Percentiles rank a stretch among this genome's conserved stretches.
Conservation (phyloP, 1,140 invertebrate species). For the Babylonia areolata region DNA sequence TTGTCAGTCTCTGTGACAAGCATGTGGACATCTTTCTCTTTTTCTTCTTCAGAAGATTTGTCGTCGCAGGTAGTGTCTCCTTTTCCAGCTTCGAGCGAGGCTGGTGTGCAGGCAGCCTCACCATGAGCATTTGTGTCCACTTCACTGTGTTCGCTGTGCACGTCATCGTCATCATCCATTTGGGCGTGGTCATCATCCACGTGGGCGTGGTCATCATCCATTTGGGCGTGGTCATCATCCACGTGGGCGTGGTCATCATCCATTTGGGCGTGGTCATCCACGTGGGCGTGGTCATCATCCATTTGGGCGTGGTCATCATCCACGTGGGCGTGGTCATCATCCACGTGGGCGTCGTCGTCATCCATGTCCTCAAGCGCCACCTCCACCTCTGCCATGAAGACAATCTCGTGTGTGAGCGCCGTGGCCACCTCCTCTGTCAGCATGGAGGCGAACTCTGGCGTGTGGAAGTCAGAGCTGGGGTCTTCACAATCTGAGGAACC, state of each 20-base stretch:
- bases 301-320: background rate
- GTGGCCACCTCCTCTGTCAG: constrained; percentile 27
- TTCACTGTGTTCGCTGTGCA: background rate
- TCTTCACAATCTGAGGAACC: background rate
- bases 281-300: constrained; percentile 22
- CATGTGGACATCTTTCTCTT: no score
- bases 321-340: background rate
- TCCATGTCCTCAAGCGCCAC: constrained; percentile 26
- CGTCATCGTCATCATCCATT: no score
- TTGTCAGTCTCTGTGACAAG: no score
- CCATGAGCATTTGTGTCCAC: background rate
- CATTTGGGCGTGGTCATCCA: background rate
- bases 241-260: background rate
- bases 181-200: background rate
- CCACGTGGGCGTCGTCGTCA: constrained; percentile 14
- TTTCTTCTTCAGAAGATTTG: no score
- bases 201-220: background rate
- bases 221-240: constrained; percentile 20
- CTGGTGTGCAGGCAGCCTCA: no score
- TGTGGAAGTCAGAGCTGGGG: background rate
- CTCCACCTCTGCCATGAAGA: constrained; percentile 35
- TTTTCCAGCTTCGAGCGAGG: no score
- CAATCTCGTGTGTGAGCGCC: constrained; percentile 24
- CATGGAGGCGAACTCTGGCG: constrained; percentile 14
- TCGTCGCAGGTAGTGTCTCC: no score